Evolutionary conservation across 2,113 vertebrate genomes (phyloP), one percentile per base, ranked within the genome.

Genomic region (Nannospalax galili): DNA sequence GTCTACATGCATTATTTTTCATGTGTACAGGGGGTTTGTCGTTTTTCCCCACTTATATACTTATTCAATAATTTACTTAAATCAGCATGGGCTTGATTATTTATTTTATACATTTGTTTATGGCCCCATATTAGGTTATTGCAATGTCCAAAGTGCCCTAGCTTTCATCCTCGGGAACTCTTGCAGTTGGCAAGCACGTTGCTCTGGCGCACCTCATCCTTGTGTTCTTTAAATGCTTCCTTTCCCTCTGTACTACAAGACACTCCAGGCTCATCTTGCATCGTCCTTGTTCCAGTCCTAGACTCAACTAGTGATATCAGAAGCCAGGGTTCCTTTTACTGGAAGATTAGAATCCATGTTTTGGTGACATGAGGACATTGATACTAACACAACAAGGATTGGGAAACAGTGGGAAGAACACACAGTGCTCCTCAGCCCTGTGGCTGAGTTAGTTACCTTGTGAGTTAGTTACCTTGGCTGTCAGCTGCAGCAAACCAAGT

Each of bases 401-500:
- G 11, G 81, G 56, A 62, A 22, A 26, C 7, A 12, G 42, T 45
- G 19, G 37, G 28, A 42, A 58, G 26, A 12, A 24, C 40, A 40
- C 64, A 11, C 35, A 14, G 42, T 0, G 8, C 37, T 40, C 75
- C 74, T 56, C 5, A 26, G 10, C 17, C 6, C 12, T 24, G 58
- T 6, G 1, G 0, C 19, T 14, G 7, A 1, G n/a, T n/a, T n/a
- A n/a, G n/a, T n/a, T n/a, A n/a, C n/a, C n/a, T n/a, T 0, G 22
- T 92, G 45, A 45, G 81, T 65, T 45, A 81, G 58, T 8, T 26
- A 32, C n/a, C 3, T 17, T 7, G 40, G 40, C 4, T 22, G 5
- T 20, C 10, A 5, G 7, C 9, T 37, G 7, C 9, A 17, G 12
- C 22, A 4, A 0, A 5, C 58, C 3, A 26, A 35, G 12, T 17